phyloP scores from a whole-genome alignment of 2,113 vertebrate genomes.

The Marmota monax region DNA sequence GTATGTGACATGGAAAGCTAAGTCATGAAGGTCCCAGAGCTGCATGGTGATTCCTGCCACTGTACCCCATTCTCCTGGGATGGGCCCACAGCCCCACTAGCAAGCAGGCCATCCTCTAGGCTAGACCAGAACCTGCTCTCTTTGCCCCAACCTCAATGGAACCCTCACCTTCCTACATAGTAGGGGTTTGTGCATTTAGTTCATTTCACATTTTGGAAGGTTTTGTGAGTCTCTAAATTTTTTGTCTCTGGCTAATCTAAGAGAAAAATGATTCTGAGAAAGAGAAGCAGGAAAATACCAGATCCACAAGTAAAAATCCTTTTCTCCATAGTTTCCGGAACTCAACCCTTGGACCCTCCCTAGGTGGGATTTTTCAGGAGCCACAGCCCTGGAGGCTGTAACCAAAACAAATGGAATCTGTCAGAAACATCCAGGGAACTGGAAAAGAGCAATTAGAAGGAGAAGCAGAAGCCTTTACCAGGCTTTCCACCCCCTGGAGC shows the following conservation, averaged over 20 bases:
- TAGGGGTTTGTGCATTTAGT: constrained; percentile 60
- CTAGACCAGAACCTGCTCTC: constrained; percentile 43
- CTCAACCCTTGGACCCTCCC: neutral
- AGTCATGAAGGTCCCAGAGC: neutral
- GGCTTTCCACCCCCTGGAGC: neutral
- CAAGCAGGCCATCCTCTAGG: neutral
- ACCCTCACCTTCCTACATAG: neutral
- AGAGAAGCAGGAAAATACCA: constrained; percentile 30
- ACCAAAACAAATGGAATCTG: constrained; percentile 27
- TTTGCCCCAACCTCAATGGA: constrained; percentile 44
- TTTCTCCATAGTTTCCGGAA: neutral
- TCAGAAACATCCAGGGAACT: neutral
- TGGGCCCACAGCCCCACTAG: neutral
- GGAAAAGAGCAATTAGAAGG: neutral
- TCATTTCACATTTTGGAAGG: constrained; percentile 16
- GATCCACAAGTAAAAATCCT: neutral
- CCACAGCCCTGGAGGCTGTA: neutral
- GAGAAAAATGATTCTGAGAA: constrained; percentile 58
- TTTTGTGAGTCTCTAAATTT: neutral
- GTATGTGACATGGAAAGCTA: neutral
- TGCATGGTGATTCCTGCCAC: neutral
- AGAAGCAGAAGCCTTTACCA: constrained; percentile 10
- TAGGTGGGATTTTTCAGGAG: constrained; percentile 45
- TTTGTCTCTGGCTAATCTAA: neutral
- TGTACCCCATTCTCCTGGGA: neutral